Evolutionary conservation across 2,888 invertebrate genomes (phyloP), one percentile per base, ranked within the genome.

Genomic region (Ennomos quercinarius): DNA sequence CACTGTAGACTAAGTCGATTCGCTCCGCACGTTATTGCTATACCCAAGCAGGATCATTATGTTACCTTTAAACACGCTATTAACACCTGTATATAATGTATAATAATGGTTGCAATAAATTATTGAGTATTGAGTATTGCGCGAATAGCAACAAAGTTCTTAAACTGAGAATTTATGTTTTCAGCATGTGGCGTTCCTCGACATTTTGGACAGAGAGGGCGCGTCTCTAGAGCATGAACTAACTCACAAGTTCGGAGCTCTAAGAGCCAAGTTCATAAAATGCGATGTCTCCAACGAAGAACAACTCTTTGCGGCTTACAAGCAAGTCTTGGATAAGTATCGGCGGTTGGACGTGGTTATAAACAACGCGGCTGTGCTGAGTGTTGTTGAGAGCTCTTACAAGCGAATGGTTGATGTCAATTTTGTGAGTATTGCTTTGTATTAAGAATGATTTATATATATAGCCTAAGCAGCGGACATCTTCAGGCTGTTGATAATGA

Each of bases 201-300:
- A 91, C 69, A 71, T 90, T 9, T 77, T 81, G 2, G 86, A 81
- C 36, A 77, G 80, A 4, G 89, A 91, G 67, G 90, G 91, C 2
- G 72, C 74, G 1, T 65, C 74, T 1, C 67, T 91, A 1, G 91
- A 91, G 67, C 64, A 57, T 0, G 86, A 89, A 71, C 81, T 91
- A 39, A 63, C 76, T 35, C 76, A 71, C 61, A 89, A 84, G 70
- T 91, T 87, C 43, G 91, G 91, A 9, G 85, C 88, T n/a, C 64
- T 91, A 52, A 82, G 71, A 80, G 87, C 87, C 10, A 91, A 87
- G 85, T 91, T 89, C 71, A 89, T 90, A 77, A 86, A 86, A 78
- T 91, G 91, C 64, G 90, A 91, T 68, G 78, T 91, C 11, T 72
- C 89, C 1, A 78, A 87, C 62, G 86, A 86, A 13, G 67, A 61